Conservation (phyloP, 1,140 invertebrate species). For the Oryzaephilus surinamensis region DNA sequence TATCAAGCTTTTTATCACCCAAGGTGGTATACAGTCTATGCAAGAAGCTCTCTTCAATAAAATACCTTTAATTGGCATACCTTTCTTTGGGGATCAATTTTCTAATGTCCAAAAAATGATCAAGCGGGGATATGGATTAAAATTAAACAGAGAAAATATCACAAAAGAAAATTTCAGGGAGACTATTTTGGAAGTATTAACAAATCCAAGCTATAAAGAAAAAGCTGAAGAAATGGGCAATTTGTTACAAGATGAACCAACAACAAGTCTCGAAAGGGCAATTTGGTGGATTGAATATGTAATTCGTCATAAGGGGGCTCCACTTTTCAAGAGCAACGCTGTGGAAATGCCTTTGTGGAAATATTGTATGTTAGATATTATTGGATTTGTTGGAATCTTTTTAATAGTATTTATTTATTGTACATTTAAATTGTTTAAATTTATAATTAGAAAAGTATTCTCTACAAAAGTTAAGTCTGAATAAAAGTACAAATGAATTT, state of each 20-base stretch:
- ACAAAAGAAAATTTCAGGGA: slow-evolving; percentile 16
- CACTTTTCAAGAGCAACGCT: slow-evolving; percentile 30
- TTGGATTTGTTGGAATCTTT: too few relatives aligned
- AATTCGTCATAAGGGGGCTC: slow-evolving; percentile 35
- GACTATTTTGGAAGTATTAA: slow-evolving; percentile 18
- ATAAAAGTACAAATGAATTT: too few relatives aligned
- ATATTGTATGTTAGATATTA: slow-evolving; percentile 38
- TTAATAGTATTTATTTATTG: too few relatives aligned
- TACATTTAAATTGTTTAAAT: too few relatives aligned
- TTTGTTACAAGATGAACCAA: slow-evolving; percentile 30
- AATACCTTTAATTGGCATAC: slow-evolving; percentile 42
- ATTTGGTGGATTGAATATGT: slow-evolving; percentile 44
- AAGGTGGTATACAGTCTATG: slow-evolving; percentile 49
- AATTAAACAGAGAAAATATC: slow-evolving; percentile 20
- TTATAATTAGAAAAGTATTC: too few relatives aligned
- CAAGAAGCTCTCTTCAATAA: slow-evolving; percentile 40
- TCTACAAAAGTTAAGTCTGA: too few relatives aligned
- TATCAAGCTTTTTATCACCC: slow-evolving; percentile 56
- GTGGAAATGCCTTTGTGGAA: slow-evolving; percentile 36
- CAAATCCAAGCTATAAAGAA: slow-evolving; percentile 21
- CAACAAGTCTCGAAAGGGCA: slow-evolving; percentile 33
- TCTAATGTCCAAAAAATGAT: slow-evolving; percentile 24
- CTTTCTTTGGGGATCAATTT: slow-evolving; percentile 35
- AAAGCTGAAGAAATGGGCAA: slow-evolving; percentile 19
- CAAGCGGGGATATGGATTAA: slow-evolving; percentile 21